Evolutionary conservation across 2,888 invertebrate species (phyloP), one percentile per base, ranked within the genome.

Genomic region (Gortyna flavago): DNA sequence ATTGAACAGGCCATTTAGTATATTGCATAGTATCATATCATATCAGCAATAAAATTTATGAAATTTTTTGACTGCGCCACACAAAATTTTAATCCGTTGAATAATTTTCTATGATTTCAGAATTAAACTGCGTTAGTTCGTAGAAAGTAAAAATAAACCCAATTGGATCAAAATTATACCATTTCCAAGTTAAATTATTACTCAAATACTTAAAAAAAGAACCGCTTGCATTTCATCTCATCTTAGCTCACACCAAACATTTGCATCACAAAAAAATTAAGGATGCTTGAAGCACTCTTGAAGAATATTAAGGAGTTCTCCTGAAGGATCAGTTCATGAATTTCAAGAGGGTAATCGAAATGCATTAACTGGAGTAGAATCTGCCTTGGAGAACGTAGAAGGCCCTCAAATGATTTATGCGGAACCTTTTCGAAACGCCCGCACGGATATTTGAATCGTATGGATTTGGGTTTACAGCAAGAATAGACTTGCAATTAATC

Each of bases 341-440:
- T 92, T 89, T 92, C 90, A 86, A 93, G 92, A 86, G 86, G 92
- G 91, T 86, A 88, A 91, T 93, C 91, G 91, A 90, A 90, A 92
- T 92, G 93, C 93, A 93, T 93, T 93, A 92, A 92, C 87, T 89
- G 88, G 82, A 90, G 90, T 69, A 70, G 87, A 64, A 77, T 79
- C 75, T 72, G 83, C 77, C 86, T 88, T 85, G 77, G 65, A 73
- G 86, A 88, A 86, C 83, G 79, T 78, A 83, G 88, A 90, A 89
- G 88, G 88, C 83, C 79, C 90, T 91, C 88, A 80, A 87, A 88
- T 90, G 91, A 92, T 92, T 91, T 91, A 91, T 92, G 91, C 93
- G 86, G 85, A 90, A 89, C 92, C 91, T 90, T 91, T 92, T 89
- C 73, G 89, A 85, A 90, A 88, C 88, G 81, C 76, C 64, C 73